A percentile compares a stretch with the other conserved stretches of the same genome.
phyloP scores from a whole-genome alignment of 2,113 vertebrate genomes.

The Chrysochloris asiatica region DNA sequence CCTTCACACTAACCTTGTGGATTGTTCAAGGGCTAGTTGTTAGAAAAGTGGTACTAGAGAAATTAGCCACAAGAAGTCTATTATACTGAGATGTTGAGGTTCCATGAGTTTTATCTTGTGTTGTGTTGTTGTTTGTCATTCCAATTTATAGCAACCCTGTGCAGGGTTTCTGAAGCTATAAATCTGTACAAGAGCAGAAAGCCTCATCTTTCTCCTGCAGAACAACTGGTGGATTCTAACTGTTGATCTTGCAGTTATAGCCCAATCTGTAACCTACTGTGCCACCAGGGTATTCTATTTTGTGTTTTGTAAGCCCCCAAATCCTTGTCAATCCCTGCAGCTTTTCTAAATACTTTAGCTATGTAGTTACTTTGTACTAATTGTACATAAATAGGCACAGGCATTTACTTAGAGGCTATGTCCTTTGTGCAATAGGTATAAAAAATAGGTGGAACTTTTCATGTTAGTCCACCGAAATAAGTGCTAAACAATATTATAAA shows the following conservation, averaged over 20 bases:
- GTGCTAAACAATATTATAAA: slow-evolving; percentile 33
- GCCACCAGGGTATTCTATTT: too few species aligned
- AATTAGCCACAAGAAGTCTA: background rate
- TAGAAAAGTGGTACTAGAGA: background rate
- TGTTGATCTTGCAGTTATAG: too few species aligned
- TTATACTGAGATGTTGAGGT: background rate
- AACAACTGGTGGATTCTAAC: too few species aligned
- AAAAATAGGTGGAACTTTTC: background rate
- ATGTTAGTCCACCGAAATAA: background rate
- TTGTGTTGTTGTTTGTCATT: too few species aligned
- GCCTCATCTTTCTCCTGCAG: too few species aligned
- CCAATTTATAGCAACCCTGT: too few species aligned
- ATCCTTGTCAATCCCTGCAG: background rate
- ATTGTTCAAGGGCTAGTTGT: background rate
- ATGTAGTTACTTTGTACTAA: background rate
- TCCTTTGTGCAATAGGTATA: slow-evolving; percentile 12
- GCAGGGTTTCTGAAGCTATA: too few species aligned
- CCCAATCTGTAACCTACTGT: too few species aligned
- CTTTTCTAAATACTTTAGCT: background rate
- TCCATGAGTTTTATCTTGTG: slow-evolving; percentile 30
- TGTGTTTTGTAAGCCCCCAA: background rate
- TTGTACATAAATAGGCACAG: background rate
- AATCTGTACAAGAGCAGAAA: too few species aligned
- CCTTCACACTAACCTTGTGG: background rate
- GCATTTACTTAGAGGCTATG: background rate